phyloP scores from a whole-genome alignment of 2,888 invertebrate species.

The Seladonia tumulorum region DNA sequence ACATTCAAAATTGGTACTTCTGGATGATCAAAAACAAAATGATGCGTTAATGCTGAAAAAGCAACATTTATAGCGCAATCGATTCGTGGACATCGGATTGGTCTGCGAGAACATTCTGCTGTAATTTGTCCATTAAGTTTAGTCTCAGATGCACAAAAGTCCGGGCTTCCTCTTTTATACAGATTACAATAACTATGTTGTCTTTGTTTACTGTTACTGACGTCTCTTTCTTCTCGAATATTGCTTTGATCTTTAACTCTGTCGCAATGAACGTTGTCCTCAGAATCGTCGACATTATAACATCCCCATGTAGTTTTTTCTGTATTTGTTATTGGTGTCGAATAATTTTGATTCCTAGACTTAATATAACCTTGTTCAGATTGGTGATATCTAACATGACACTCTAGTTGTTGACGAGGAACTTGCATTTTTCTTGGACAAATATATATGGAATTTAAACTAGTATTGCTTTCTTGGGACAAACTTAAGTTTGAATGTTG shows the following conservation, averaged over 20 bases:
- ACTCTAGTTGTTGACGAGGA: conserved; percentile 35
- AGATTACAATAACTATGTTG: conserved; percentile 70
- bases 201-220: conserved; percentile 41
- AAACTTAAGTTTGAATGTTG: conserved; percentile 50
- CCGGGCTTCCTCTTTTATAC: conserved; percentile 56
- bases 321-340: conserved; percentile 31
- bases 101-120: conserved; percentile 81
- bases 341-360: conserved; percentile 60
- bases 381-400: conserved; percentile 39
- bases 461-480: conserved; percentile 65
- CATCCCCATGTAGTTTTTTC: conserved; percentile 19
- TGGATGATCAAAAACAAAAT: conserved; percentile 87
- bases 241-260: conserved; percentile 29
- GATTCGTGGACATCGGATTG: conserved; percentile 85
- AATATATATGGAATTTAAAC: conserved; percentile 44
- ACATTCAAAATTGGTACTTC: conserved; percentile 83
- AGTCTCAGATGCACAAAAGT: conserved; percentile 66
- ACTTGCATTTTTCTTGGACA: conserved; percentile 50
- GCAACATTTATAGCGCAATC: conserved; percentile 86
- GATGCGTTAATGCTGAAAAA: conserved; percentile 85
- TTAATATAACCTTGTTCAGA: conserved; percentile 47
- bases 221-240: conserved; percentile 39
- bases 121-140: conserved; percentile 72
- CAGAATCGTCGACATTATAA: conserved; percentile 24
- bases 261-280: conserved; percentile 19